These are phyloP conservation scores for Stenchaetothrips biformis DNA, from an alignment of 2,888 invertebrate species.

Conservation along the genomic window DNA sequence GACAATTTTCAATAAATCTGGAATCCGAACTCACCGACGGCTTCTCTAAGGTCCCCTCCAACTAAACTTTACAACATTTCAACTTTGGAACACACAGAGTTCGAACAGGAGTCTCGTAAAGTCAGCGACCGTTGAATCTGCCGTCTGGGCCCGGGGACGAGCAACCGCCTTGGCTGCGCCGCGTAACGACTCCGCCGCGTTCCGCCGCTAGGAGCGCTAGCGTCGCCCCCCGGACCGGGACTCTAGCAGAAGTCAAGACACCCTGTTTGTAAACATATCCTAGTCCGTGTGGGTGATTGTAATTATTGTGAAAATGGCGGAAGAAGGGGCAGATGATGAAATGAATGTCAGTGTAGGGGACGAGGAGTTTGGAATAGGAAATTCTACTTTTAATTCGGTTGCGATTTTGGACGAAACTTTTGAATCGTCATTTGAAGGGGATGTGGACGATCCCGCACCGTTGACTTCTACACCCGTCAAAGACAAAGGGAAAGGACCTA, in stretches of 20 bases:
- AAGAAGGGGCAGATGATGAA: neutral
- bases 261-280: no score
- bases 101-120: neutral
- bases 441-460: neutral
- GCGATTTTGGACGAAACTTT: neutral
- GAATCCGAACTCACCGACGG: neutral
- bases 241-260: neutral
- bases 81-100: no score
- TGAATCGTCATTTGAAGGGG: neutral
- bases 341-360: neutral
- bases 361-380: neutral
- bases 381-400: neutral
- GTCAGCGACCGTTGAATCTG: neutral
- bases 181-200: neutral
- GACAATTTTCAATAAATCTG: no score
- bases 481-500: neutral
- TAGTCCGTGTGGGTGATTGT: no score
- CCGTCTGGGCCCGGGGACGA: neutral
- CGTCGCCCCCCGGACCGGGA: neutral
- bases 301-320: no score
- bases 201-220: neutral
- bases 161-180: neutral
- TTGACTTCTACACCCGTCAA: neutral
- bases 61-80: neutral
- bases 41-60: neutral